Evolutionary conservation across 2,797 vertebrate genomes (phyloP).

Genomic region (Tolypeutes matacus): DNA sequence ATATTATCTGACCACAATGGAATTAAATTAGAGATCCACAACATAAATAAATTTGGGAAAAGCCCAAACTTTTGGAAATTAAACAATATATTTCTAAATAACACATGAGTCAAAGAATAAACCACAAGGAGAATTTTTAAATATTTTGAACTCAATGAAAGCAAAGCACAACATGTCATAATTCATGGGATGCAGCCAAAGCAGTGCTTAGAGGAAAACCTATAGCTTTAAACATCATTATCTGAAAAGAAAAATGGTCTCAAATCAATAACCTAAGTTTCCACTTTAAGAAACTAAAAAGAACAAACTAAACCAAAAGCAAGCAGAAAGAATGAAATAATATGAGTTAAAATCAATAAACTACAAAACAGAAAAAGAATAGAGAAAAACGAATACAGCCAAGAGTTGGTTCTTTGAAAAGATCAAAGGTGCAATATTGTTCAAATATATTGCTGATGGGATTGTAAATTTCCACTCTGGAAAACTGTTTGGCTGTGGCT

Average conservation of each 20-base stretch:
- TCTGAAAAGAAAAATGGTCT: background rate
- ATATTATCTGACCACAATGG: background rate
- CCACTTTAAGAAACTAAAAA: background rate
- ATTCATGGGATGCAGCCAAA: background rate
- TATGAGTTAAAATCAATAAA: slow-evolving; percentile 6
- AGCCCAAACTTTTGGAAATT: slow-evolving; percentile 22
- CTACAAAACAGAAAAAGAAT: slow-evolving; percentile 3
- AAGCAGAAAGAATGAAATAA: background rate
- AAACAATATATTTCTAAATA: slow-evolving; percentile 6
- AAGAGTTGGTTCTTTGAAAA: background rate
- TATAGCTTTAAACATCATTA: background rate
- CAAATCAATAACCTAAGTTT: background rate
- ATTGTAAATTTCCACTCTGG: background rate
- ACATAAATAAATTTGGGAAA: background rate
- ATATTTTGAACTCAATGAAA: background rate
- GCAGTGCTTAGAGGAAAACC: background rate
- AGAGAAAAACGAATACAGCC: background rate
- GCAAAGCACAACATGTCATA: background rate
- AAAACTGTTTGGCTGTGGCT: background rate
- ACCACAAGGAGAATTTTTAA: background rate
- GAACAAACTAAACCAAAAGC: background rate
- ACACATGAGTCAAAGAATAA: background rate
- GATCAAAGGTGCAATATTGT: background rate
- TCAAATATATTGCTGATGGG: background rate
- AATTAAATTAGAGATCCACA: background rate